phyloP scores from a whole-genome alignment of 2,113 vertebrate species.

The Bujurquina vittata region DNA sequence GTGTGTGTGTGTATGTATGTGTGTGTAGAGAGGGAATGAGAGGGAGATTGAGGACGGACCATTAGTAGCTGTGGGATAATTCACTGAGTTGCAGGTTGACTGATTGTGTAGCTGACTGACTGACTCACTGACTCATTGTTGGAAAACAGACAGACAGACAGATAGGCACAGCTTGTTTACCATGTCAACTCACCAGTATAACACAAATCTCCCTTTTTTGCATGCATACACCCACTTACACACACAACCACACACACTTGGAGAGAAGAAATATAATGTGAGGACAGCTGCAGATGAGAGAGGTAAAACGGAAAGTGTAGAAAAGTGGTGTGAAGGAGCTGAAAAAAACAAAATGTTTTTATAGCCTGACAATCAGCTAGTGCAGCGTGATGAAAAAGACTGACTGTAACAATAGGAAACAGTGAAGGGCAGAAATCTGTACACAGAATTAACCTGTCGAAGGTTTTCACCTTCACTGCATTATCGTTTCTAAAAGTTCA shows the following conservation, averaged over 20 bases:
- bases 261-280: slow-evolving; percentile 37
- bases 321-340: slow-evolving; percentile 7
- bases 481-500: slow-evolving; percentile 14
- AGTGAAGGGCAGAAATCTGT: slow-evolving; percentile 16
- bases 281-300: slow-evolving; percentile 35
- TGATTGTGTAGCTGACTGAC: slow-evolving; percentile 78
- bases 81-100: slow-evolving; percentile 78
- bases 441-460: slow-evolving; percentile 34
- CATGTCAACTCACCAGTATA: slow-evolving; percentile 65
- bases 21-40: slow-evolving; percentile 45
- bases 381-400: slow-evolving; percentile 29
- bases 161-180: slow-evolving; percentile 72
- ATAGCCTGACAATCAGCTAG: slow-evolving; percentile 25
- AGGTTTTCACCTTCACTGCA: not conserved
- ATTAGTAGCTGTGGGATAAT: slow-evolving; percentile 81
- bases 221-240: slow-evolving; percentile 16
- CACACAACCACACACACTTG: not conserved
- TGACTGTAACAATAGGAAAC: not conserved
- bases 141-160: slow-evolving; percentile 72
- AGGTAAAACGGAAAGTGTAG: slow-evolving; percentile 22
- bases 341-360: slow-evolving; percentile 35
- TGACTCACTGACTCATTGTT: slow-evolving; percentile 76
- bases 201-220: slow-evolving; percentile 56
- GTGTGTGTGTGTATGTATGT: slow-evolving; percentile 54
- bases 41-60: slow-evolving; percentile 85